Conservation (phyloP, 2,888 invertebrate genomes). For the Drosophila incognita region DNA sequence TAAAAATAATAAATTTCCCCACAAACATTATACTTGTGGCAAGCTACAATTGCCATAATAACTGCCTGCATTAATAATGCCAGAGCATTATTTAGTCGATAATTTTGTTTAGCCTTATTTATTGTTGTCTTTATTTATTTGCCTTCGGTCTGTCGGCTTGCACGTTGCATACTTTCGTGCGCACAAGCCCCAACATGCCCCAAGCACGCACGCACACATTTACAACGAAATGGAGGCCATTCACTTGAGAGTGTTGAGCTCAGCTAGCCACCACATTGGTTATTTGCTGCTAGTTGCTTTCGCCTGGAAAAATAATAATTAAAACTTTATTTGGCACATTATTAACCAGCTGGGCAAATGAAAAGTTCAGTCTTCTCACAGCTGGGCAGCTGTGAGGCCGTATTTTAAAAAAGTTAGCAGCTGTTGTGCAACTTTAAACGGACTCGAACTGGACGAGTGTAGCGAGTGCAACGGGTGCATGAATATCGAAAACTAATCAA, state of each 20-base stretch:
- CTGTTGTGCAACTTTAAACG: constrained; percentile 56
- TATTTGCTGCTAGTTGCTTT: constrained; percentile 25
- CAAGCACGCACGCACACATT: neutral
- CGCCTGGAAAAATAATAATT: constrained; percentile 58
- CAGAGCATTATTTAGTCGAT: constrained; percentile 27
- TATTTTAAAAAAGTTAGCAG: constrained; percentile 47
- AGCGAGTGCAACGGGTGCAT: constrained; percentile 61
- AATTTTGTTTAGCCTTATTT: neutral
- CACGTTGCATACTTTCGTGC: constrained; percentile 40
- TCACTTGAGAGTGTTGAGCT: constrained; percentile 18
- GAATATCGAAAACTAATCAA: constrained; percentile 81
- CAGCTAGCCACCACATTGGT: constrained; percentile 19
- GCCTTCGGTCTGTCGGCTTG: constrained; percentile 14
- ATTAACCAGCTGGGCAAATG: constrained; percentile 37
- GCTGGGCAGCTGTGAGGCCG: constrained; percentile 4
- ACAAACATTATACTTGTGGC: neutral
- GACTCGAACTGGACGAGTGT: constrained; percentile 41
- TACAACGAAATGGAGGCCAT: neutral
- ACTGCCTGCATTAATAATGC: neutral
- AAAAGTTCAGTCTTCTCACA: constrained; percentile 37
- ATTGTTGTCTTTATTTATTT: constrained; percentile 6
- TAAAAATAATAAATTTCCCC: neutral
- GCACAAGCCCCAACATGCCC: constrained; percentile 17
- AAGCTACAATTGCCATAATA: neutral
- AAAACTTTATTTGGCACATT: constrained; percentile 47